Base-by-base conservation (phyloP, 2,113 vertebrate genomes). In the Equus quagga region DNA sequence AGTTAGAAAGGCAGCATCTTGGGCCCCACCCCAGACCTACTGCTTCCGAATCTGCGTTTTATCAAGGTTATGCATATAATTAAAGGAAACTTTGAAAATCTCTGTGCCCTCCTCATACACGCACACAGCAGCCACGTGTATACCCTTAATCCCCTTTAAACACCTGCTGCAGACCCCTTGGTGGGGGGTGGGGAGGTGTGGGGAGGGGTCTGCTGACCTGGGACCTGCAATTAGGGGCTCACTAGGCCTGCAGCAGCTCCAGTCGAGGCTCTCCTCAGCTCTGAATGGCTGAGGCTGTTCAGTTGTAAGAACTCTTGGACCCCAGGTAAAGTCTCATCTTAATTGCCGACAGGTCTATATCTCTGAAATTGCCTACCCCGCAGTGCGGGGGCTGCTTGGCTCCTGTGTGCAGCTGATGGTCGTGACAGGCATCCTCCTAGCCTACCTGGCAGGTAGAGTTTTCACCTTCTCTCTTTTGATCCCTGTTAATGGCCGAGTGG, bases 341-440 rank as follows among this genome's bases (percentile, higher is more conserved):
- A 26, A 28, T 36, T 49, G 18, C 60, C 18, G 19, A 31, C 95
- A 99, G 99, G 98, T 99, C 0, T 99, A 99, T 46, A 99, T 99
- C 96, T 99, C 99, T 0, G 99, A 99, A 98, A 99, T 99, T 58
- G 98, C 99, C 14, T 99, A 99, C 81, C 99, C 99, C 67, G 98
- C 98, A 2, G 98, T 99, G 19, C 99, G 99, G 36, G 99, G 99
- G 3, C 98, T 98, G 46, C 97, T 99, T 1, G 99, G 99, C 80
- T 99, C 99, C 65, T 99, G 99, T 58, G 99, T 99, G 91, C 99
- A 99, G 97, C 98, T 99, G 96, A 99, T 99, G 99, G 99, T 99
- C 86, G 99, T 99, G 93, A 98, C 89, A 0, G 99, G 99, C 91
- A 99, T 99, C 98, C 98, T 99, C 98, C 99, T 99, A 97, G 99